These are phyloP conservation scores for Holotrichia oblita DNA, from an alignment of 1,140 invertebrate genomes.

Conservation along the genomic window DNA sequence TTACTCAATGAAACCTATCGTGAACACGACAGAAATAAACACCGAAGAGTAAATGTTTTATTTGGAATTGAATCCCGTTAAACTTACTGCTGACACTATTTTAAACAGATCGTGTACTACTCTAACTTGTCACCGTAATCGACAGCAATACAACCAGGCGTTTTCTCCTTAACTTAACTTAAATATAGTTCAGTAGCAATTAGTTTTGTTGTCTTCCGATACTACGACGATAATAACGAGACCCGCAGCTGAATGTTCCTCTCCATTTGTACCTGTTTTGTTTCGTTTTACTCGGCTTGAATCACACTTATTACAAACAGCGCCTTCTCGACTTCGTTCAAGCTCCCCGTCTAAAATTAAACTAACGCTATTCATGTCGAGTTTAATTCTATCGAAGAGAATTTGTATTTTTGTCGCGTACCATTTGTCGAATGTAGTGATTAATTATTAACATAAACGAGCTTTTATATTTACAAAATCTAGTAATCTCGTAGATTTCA, in stretches of 20 bases:
- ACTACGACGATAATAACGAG: background rate
- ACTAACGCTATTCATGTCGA: background rate
- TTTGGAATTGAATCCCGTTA: background rate
- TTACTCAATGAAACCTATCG: background rate
- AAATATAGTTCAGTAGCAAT: slow-evolving; percentile 30
- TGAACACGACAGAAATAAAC: no score
- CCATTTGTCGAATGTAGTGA: slow-evolving; percentile 6
- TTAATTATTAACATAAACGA: slow-evolving; percentile 8
- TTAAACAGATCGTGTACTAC: background rate
- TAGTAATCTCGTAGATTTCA: no score
- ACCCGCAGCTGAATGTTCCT: slow-evolving; percentile 13
- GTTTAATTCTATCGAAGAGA: slow-evolving; percentile 8
- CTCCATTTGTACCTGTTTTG: background rate
- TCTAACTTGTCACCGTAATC: background rate
- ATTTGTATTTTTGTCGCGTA: slow-evolving; percentile 20
- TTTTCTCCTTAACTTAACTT: background rate
- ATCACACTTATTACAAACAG: slow-evolving; percentile 24
- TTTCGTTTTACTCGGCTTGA: slow-evolving; percentile 8
- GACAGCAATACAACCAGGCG: background rate
- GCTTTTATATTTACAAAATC: no score
- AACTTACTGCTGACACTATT: background rate
- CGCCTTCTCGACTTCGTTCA: background rate
- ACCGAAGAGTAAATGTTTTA: background rate
- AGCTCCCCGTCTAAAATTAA: slow-evolving; percentile 8
- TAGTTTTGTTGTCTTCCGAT: slow-evolving; percentile 27